Conservation (phyloP, 2,113 vertebrate genomes). For the Solenodon paradoxus region DNA sequence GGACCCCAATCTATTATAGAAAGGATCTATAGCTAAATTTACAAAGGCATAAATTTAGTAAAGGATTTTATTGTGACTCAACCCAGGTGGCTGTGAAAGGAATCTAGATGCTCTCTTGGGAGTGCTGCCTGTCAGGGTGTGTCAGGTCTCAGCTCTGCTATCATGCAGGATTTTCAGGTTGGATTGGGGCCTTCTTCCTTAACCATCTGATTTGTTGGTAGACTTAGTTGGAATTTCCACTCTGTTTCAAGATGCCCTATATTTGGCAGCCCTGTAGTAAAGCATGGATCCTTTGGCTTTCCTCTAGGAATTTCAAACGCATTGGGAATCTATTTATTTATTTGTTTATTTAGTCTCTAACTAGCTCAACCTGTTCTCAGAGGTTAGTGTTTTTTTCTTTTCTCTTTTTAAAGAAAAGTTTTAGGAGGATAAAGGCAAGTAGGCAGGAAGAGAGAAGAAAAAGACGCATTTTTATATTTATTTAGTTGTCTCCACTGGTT, state of each 20-base stretch:
- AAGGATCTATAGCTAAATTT: constrained; percentile 1
- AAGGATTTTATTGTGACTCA: background rate
- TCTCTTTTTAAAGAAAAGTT: constrained; percentile 36
- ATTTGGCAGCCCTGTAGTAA: background rate
- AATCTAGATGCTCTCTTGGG: background rate
- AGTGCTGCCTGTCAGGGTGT: background rate
- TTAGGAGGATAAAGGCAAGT: too few relatives aligned
- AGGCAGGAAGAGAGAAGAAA: too few relatives aligned
- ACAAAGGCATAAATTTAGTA: background rate
- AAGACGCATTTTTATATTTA: too few relatives aligned
- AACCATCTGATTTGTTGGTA: background rate
- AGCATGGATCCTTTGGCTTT: constrained; percentile 34
- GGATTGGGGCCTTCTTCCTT: constrained; percentile 15
- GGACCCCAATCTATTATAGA: background rate
- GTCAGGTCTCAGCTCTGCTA: background rate
- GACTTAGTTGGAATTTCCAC: constrained; percentile 35
- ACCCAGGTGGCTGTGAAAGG: background rate
- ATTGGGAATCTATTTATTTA: too few relatives aligned
- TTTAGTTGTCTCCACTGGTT: too few relatives aligned
- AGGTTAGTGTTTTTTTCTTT: constrained; percentile 34
- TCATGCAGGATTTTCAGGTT: constrained; percentile 59
- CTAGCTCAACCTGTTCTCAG: constrained; percentile 10
- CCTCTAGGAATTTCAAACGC: background rate
- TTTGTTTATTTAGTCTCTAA: constrained; percentile 7
- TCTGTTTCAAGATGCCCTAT: constrained; percentile 45